Percentiles rank a stretch among this genome's conserved stretches.
Evolutionary conservation across 2,888 invertebrate species (phyloP).

Genomic region (Eustalomyia histrio): DNA sequence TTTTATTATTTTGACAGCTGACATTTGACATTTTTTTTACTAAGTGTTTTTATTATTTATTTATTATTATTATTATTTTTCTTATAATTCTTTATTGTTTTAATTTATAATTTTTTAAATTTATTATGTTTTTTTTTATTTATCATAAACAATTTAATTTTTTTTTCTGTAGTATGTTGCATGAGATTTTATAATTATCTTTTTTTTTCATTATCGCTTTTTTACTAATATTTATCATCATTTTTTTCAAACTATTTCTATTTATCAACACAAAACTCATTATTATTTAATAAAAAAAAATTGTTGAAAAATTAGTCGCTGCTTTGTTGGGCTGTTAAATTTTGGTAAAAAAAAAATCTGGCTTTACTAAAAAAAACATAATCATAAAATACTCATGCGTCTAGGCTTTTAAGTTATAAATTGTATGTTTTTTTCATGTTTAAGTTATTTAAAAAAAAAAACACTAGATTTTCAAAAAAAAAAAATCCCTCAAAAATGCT

Average conservation of each 20-base stretch:
- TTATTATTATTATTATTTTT: slow-evolving; percentile 28
- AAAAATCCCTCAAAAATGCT: neutral
- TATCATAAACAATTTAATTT: slow-evolving; percentile 51
- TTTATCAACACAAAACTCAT: slow-evolving; percentile 36
- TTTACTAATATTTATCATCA: slow-evolving; percentile 55
- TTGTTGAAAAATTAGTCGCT: slow-evolving; percentile 28
- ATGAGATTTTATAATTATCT: slow-evolving; percentile 79
- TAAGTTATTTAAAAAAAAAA: slow-evolving; percentile 41
- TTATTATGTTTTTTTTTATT: slow-evolving; percentile 31
- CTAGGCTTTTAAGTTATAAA: slow-evolving; percentile 69
- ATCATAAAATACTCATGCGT: slow-evolving; percentile 79
- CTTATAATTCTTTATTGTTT: slow-evolving; percentile 50
- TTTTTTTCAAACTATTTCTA: slow-evolving; percentile 37
- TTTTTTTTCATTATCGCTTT: slow-evolving; percentile 78
- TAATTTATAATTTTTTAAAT: slow-evolving; percentile 37
- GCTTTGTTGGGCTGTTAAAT: slow-evolving; percentile 52
- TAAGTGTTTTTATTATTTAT: slow-evolving; percentile 8
- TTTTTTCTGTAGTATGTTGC: slow-evolving; percentile 76
- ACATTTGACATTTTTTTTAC: neutral
- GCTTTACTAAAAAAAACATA: slow-evolving; percentile 79
- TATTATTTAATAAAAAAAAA: slow-evolving; percentile 43
- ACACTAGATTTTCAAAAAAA: slow-evolving; percentile 39
- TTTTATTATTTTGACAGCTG: neutral
- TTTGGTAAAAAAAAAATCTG: slow-evolving; percentile 68
- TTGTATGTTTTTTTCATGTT: slow-evolving; percentile 4